These are phyloP conservation scores for Limnephilus auricula DNA, from an alignment of 2,888 invertebrate genomes.

Conservation along the genomic window DNA sequence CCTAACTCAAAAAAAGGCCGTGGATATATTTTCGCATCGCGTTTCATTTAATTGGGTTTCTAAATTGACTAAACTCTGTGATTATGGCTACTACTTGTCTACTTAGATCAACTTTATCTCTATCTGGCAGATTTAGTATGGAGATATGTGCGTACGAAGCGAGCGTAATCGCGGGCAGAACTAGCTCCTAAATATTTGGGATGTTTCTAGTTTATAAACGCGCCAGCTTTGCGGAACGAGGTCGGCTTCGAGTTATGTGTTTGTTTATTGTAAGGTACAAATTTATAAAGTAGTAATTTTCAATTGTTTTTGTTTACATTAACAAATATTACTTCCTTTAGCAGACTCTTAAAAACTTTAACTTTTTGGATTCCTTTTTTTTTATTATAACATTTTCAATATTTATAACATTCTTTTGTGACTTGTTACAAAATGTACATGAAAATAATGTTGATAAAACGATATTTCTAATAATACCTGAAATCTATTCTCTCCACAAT, in stretches of 20 bases:
- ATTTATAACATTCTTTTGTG: too few species aligned
- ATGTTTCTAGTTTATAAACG: neutral
- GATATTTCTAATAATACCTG: too few species aligned
- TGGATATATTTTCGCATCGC: neutral
- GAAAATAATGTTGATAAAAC: too few species aligned
- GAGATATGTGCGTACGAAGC: neutral
- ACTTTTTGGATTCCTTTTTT: too few species aligned
- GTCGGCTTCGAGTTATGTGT: neutral
- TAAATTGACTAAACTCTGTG: neutral
- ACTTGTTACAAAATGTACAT: too few species aligned
- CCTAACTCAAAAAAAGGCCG: neutral
- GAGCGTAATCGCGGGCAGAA: neutral
- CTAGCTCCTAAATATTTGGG: neutral
- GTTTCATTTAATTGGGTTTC: neutral
- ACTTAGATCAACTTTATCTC: neutral
- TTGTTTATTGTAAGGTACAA: neutral
- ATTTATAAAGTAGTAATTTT: neutral
- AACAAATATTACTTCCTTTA: neutral
- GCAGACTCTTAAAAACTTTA: neutral
- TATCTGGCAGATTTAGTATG: neutral
- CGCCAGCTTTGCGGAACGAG: neutral
- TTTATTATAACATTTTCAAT: too few species aligned
- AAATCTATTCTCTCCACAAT: too few species aligned
- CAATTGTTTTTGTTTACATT: neutral
- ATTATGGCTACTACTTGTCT: neutral